A percentile compares a stretch with the other conserved stretches of the same genome.
These are phyloP conservation scores for Drosophila erecta DNA, from an alignment of 1,140 invertebrate genomes.

Conservation along the genomic window DNA sequence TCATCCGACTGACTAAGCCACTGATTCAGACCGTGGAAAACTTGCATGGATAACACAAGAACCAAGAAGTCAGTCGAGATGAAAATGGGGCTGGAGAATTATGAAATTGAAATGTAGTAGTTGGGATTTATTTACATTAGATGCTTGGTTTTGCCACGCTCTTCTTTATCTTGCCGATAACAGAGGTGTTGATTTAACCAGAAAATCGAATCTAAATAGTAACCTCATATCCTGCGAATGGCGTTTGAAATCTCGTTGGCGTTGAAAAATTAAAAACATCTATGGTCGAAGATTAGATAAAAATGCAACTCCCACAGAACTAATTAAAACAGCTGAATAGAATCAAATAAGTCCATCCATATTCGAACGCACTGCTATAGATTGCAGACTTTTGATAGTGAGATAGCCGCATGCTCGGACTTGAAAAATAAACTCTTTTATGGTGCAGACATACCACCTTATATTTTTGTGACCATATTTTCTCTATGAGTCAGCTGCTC, in stretches of 20 bases:
- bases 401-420: no score
- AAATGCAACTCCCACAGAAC: no score
- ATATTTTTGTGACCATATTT: neutral
- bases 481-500: slow-evolving; percentile 18
- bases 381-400: no score
- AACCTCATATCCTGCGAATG: neutral
- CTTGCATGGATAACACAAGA: neutral
- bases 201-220: neutral
- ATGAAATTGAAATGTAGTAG: neutral
- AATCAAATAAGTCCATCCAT: no score
- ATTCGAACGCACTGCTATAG: no score
- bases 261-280: no score
- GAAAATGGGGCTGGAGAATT: neutral
- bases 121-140: neutral
- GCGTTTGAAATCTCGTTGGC: neutral
- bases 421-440: no score
- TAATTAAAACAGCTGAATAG: no score
- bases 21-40: neutral
- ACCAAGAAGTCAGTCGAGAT: slow-evolving; percentile 5
- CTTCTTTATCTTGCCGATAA: neutral
- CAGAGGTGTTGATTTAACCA: neutral
- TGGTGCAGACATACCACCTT: no score
- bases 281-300: no score
- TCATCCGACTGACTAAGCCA: slow-evolving; percentile 24
- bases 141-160: no score